Base-by-base conservation (phyloP, 53 echinoderm and acorn worm species). In the Henricia sp. region DNA sequence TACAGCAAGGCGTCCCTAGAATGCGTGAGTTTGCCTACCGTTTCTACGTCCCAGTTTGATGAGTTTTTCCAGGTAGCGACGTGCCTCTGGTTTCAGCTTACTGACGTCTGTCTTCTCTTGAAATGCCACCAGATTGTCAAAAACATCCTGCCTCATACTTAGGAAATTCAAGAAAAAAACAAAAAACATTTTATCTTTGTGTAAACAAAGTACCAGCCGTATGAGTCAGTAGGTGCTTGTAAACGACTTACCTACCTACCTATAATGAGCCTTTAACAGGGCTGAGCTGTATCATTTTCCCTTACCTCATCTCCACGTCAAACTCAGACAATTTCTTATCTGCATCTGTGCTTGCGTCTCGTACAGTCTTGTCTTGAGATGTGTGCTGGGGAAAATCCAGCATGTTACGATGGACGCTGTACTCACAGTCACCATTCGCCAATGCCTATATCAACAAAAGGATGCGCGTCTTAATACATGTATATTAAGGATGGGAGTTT, bases 261-360 rank as follows among this genome's bases (percentile, higher is more conserved):
- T n/a, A n/a, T n/a, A n/a, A n/a, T n/a, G n/a, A n/a, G n/a, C n/a
- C n/a, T n/a, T n/a, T n/a, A n/a, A n/a, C n/a, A n/a, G n/a, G n/a
- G n/a, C n/a, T n/a, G n/a, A n/a, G n/a, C n/a, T n/a, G n/a, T n/a
- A n/a, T n/a, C n/a, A n/a, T n/a, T n/a, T n/a, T n/a, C n/a, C 29
- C 52, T 74, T 64, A 94, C 97, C 97, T 97, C 97, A 97, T 97
- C 74, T 97, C 97, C 13, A 97, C 97, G 85, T 97, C 97, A 90
- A 97, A 97, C 24, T 94, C 97, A 9, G 97, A 97, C 14, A 97
- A 83, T 64, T 85, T 88, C 89, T 97, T 97, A 76, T 97, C 97
- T 41, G 97, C 97, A 28, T 97, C 97, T 27, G 97, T 97, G 86
- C 97, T 97, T 13, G 97, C 97, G 37, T 97, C 97, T 43, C 97